Conservation (phyloP, 2,888 invertebrate species). For the Disparrhopalites patrizii region DNA sequence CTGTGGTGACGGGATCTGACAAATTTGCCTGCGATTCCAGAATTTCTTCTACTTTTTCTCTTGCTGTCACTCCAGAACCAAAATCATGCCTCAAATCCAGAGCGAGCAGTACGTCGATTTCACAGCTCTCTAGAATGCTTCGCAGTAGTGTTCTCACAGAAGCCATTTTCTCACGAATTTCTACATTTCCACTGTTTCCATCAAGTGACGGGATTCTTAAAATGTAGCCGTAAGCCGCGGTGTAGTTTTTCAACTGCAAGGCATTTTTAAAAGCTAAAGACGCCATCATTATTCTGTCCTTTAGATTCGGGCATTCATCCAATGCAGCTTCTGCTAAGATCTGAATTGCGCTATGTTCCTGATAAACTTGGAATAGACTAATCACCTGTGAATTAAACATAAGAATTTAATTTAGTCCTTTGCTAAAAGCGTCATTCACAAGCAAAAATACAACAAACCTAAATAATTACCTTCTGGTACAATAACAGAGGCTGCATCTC, state of each 20-base stretch:
- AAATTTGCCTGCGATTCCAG: conserved; percentile 44
- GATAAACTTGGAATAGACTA: conserved; percentile 44
- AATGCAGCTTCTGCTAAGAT: conserved; percentile 39
- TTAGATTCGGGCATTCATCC: conserved; percentile 28
- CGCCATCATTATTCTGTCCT: conserved; percentile 40
- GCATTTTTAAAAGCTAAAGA: conserved; percentile 46
- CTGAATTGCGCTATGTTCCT: conserved; percentile 37
- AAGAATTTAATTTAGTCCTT: neutral
- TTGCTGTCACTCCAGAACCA: conserved; percentile 28
- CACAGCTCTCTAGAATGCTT: conserved; percentile 37
- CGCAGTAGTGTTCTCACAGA: conserved; percentile 42
- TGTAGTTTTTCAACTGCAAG: conserved; percentile 39
- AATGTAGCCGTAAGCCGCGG: conserved; percentile 40
- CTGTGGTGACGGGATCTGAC: conserved; percentile 41
- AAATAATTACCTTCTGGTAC: conserved; percentile 25
- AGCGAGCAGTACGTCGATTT: conserved; percentile 40
- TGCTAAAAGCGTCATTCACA: too few relatives aligned
- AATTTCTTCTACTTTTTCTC: conserved; percentile 45
- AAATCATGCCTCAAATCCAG: conserved; percentile 40
- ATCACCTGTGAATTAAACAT: conserved; percentile 29
- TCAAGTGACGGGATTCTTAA: conserved; percentile 29
- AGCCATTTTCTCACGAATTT: conserved; percentile 41
- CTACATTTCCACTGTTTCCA: conserved; percentile 14
- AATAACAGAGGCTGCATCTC: conserved; percentile 14
- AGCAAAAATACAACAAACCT: neutral